phyloP scores from a whole-genome alignment of 2,888 invertebrate genomes.

The Machimus rusticus region DNA sequence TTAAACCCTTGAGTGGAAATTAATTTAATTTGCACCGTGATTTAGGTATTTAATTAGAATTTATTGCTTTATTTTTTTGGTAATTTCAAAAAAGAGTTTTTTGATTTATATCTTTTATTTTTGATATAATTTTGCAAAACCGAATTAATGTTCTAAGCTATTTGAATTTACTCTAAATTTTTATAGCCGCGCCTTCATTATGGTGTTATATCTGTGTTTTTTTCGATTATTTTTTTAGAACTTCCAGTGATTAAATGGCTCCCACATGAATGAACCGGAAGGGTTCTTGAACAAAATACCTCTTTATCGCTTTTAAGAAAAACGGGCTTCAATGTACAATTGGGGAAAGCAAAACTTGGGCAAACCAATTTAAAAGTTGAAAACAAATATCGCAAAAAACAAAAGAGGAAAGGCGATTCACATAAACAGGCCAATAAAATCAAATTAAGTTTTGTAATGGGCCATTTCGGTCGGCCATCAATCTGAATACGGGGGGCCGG shows the following conservation, averaged over 20 bases:
- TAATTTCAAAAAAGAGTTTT: too few species aligned
- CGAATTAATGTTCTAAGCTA: too few species aligned
- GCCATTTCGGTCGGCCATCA: constrained; percentile 45
- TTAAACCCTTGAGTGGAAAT: too few species aligned
- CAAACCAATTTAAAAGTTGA: neutral
- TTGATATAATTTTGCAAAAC: too few species aligned
- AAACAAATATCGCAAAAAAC: neutral
- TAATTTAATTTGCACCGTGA: too few species aligned
- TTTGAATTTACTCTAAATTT: neutral
- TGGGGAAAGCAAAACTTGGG: neutral
- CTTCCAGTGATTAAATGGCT: neutral
- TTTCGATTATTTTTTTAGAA: neutral
- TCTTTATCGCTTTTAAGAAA: neutral
- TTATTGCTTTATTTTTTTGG: too few species aligned
- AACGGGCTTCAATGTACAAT: neutral
- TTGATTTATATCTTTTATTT: too few species aligned
- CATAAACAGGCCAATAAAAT: constrained; percentile 43
- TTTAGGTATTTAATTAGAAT: too few species aligned
- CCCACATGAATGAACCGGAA: neutral
- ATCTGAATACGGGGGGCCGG: constrained; percentile 43
- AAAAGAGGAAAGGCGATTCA: neutral
- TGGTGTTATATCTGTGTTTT: neutral
- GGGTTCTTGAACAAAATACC: neutral
- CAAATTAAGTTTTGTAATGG: constrained; percentile 48
- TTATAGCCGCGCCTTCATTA: neutral